These are phyloP conservation scores for Sialis lutaria DNA, from an alignment of 2,888 invertebrate species.

Conservation along the genomic window DNA sequence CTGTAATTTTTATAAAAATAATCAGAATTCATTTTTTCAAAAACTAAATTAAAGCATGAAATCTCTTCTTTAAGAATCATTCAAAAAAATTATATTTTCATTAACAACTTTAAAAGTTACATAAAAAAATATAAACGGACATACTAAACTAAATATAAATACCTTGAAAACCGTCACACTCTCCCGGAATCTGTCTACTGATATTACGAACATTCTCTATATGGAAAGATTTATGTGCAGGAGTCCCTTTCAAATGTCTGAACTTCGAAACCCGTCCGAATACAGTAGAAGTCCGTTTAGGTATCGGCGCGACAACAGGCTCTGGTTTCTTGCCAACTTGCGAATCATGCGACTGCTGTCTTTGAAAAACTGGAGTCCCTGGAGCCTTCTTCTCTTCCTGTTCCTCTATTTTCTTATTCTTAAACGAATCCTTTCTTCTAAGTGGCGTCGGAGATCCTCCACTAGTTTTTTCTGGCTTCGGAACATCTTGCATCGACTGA, in stretches of 20 bases:
- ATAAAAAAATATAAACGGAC: not conserved
- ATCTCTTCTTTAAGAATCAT: too few relatives aligned
- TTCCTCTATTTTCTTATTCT: slow-evolving; percentile 40
- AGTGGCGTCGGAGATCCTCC: slow-evolving; percentile 53
- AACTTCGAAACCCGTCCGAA: slow-evolving; percentile 87
- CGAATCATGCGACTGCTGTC: slow-evolving; percentile 32
- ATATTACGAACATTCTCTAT: slow-evolving; percentile 85
- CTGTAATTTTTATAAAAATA: too few relatives aligned
- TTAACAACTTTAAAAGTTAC: too few relatives aligned
- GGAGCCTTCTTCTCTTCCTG: slow-evolving; percentile 25
- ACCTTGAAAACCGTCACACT: slow-evolving; percentile 88
- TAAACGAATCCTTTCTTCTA: slow-evolving; percentile 52
- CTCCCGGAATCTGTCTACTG: slow-evolving; percentile 80
- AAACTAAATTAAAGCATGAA: too few relatives aligned
- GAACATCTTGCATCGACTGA: slow-evolving; percentile 38
- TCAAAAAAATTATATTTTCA: too few relatives aligned
- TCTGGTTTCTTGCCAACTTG: slow-evolving; percentile 25
- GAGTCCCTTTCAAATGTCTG: slow-evolving; percentile 79
- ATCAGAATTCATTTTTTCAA: too few relatives aligned
- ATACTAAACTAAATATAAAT: slow-evolving; percentile 12
- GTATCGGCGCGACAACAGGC: slow-evolving; percentile 34
- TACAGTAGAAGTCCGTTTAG: slow-evolving; percentile 72
- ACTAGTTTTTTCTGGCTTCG: slow-evolving; percentile 35
- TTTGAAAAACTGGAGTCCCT: slow-evolving; percentile 22
- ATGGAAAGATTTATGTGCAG: slow-evolving; percentile 77